Percentiles rank a stretch among this genome's conserved stretches.
These are phyloP conservation scores for Tachina grossa DNA, from an alignment of 2,888 invertebrate genomes.

Conservation along the genomic window DNA sequence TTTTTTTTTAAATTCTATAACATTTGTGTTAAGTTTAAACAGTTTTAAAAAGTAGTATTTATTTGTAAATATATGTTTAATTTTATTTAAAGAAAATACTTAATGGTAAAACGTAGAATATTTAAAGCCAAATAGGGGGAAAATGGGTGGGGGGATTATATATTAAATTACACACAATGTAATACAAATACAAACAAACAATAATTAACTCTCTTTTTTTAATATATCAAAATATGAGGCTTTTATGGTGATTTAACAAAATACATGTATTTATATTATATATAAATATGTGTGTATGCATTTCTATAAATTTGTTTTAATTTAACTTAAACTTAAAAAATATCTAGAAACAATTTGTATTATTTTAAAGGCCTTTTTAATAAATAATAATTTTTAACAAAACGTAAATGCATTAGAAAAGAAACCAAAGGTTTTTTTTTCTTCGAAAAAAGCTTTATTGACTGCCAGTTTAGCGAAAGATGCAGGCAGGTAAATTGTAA, in stretches of 20 bases:
- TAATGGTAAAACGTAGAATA: slow-evolving; percentile 63
- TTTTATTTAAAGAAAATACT: slow-evolving; percentile 63
- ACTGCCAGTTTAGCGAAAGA: slow-evolving; percentile 21
- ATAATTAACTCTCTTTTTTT: not conserved
- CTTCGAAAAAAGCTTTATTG: slow-evolving; percentile 22
- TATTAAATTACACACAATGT: slow-evolving; percentile 47
- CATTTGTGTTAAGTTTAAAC: slow-evolving; percentile 28
- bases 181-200: slow-evolving; percentile 31
- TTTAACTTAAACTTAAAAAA: slow-evolving; percentile 25
- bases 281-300: not conserved
- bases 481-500: not conserved
- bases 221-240: slow-evolving; percentile 50
- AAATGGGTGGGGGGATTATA: not conserved
- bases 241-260: slow-evolving; percentile 54
- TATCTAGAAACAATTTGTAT: slow-evolving; percentile 3
- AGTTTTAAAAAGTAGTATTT: slow-evolving; percentile 45
- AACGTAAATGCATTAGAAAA: slow-evolving; percentile 61
- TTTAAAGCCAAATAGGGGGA: slow-evolving; percentile 55
- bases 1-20: slow-evolving; percentile 30
- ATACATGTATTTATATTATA: not conserved
- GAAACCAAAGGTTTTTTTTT: too few species aligned
- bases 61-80: slow-evolving; percentile 35
- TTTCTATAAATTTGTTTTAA: slow-evolving; percentile 30
- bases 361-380: slow-evolving; percentile 46
- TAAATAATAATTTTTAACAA: slow-evolving; percentile 54